phyloP scores from a whole-genome alignment of 2,888 invertebrate species.

The Euplagia quadripunctaria region DNA sequence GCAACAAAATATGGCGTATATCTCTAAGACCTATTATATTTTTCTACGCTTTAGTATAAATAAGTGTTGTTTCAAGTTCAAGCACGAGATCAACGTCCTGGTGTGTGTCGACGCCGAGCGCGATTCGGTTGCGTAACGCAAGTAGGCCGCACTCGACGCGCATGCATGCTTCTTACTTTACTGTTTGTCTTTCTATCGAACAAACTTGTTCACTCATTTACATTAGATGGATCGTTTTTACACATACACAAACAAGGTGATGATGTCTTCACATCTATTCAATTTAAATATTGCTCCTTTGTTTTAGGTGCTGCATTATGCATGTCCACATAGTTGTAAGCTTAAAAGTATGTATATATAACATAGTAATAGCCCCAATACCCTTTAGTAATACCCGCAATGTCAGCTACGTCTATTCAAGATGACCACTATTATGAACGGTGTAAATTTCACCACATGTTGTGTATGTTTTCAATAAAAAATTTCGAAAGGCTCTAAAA shows the following conservation, averaged over 20 bases:
- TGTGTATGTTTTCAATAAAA: too few relatives aligned
- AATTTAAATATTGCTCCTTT: background rate
- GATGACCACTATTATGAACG: too few relatives aligned
- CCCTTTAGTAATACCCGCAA: background rate
- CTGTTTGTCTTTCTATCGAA: conserved; percentile 55
- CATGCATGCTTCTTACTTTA: conserved; percentile 60
- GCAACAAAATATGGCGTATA: background rate
- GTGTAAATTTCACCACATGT: too few relatives aligned
- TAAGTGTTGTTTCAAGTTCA: conserved; percentile 69
- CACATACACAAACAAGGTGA: conserved; percentile 26
- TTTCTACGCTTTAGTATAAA: conserved; percentile 7
- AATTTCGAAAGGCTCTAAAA: too few relatives aligned
- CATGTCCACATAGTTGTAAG: background rate
- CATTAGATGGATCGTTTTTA: conserved; percentile 43
- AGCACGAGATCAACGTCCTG: conserved; percentile 81
- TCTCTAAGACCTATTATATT: background rate
- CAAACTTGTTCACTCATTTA: conserved; percentile 53
- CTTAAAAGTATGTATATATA: background rate
- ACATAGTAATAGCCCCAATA: background rate
- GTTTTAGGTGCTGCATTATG: background rate
- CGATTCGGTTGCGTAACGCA: conserved; percentile 66
- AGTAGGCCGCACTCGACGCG: conserved; percentile 64
- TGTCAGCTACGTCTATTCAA: background rate
- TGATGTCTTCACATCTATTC: background rate
- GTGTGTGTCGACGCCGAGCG: conserved; percentile 54